Base-by-base conservation (phyloP, 2,888 invertebrate genomes). In the Pyrgus malvae region DNA sequence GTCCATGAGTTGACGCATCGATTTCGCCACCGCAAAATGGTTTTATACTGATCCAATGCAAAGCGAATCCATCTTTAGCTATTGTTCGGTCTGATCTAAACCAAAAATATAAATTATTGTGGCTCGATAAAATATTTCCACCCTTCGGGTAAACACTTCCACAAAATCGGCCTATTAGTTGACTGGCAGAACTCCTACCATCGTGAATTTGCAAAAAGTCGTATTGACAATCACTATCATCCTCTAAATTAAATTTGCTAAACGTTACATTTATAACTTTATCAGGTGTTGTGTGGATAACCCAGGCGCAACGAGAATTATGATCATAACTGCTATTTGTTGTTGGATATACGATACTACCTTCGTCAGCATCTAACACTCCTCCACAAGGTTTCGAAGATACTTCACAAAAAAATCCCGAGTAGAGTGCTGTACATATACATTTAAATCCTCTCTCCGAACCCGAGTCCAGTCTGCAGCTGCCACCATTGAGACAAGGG, bases 161-260 rank as follows among this genome's bases (percentile, higher is more conserved):
- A 81, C 98, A 98, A 81, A 93, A 98, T 69, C 95, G 91, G 5
- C 96, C 97, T 48, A 97, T 90, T 41, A 93, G 78, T 59, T 94
- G 93, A 40, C 94, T 91, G 0, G 93, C 93, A 11, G 95, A 92
- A 60, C 93, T 93, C 12, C 92, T 90, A 0, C 98, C 98, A 80
- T 98, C 98, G 70, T 97, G 95, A 51, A 98, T 94, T 94, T 97
- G 92, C 59, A 93, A 81, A 69, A 92, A 96, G 74, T 96, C 96
- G 62, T 91, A 93, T 37, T 83, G 78, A 70, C 97, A 97, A 40
- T 93, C 93, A 0, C 78, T 72, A n/a, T 87, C 80, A 1, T 80
- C 70, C 77, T 97, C 96, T 62, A 98, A 67, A 68, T 94, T 91
- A 72, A 98, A 97, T 66, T 91, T 90, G 7, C 91, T 92, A 77